A percentile compares a stretch with the other conserved stretches of the same genome.
Evolutionary conservation across 2,888 invertebrate species (phyloP).

Genomic region (Allolobophora icterica): DNA sequence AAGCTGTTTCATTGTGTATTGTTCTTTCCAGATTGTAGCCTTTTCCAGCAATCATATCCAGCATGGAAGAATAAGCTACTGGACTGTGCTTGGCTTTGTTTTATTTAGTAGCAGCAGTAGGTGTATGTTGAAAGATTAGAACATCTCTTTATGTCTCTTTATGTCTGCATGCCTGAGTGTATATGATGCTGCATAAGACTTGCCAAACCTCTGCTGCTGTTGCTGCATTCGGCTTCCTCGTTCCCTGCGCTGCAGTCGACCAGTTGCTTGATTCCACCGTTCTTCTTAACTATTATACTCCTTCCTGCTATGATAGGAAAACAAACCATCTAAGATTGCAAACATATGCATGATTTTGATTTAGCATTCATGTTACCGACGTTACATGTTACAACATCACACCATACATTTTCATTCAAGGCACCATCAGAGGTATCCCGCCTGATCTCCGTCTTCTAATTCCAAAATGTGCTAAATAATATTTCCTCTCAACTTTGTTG

Average conservation of each 20-base stretch:
- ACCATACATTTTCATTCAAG: too few relatives aligned
- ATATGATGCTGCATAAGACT: not conserved
- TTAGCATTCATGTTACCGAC: not conserved
- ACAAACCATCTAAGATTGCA: not conserved
- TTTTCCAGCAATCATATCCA: not conserved
- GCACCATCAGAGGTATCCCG: too few relatives aligned
- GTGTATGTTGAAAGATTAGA: not conserved
- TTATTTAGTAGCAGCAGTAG: not conserved
- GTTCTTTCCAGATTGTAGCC: not conserved
- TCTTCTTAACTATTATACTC: constrained; percentile 96
- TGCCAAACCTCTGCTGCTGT: not conserved
- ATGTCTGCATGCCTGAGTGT: not conserved
- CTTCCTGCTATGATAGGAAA: constrained; percentile 73
- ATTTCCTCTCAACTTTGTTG: too few relatives aligned
- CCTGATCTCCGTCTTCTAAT: too few relatives aligned
- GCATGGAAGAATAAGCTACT: not conserved
- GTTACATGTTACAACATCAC: too few relatives aligned
- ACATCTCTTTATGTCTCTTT: not conserved
- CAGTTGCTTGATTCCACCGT: constrained; percentile 96
- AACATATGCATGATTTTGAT: not conserved
- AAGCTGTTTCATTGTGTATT: not conserved
- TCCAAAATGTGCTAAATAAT: too few relatives aligned
- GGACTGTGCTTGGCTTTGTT: not conserved
- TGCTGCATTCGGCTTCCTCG: constrained; percentile 73
- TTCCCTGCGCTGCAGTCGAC: constrained; percentile 93